phyloP scores from a whole-genome alignment of 2,113 vertebrate species.

The Helogale parvula region DNA sequence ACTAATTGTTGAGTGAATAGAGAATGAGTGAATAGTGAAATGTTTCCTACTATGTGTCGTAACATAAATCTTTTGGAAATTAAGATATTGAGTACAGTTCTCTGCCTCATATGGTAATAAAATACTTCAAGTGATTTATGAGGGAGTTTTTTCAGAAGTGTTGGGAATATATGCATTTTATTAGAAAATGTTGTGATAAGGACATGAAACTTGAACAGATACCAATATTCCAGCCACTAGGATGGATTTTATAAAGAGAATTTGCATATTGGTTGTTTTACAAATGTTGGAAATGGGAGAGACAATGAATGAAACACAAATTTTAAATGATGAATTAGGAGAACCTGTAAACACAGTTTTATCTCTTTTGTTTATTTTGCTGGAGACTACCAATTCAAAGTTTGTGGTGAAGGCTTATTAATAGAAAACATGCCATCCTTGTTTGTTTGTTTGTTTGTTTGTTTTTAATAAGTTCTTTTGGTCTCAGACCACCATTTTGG shows the following conservation, averaged over 20 bases:
- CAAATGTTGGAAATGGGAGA: conserved; percentile 21
- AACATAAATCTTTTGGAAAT: not conserved
- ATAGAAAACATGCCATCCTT: not conserved
- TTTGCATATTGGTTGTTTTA: not conserved
- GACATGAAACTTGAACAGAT: not conserved
- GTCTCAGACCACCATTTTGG: not conserved
- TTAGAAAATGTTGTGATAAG: not conserved
- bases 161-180: not conserved
- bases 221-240: not conserved
- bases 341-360: not conserved
- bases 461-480: not conserved
- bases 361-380: not conserved
- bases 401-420: not conserved
- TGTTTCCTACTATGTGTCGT: not conserved
- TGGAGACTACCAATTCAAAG: not conserved
- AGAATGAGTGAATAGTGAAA: not conserved
- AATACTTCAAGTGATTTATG: not conserved
- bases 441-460: not conserved
- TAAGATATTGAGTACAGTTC: not conserved
- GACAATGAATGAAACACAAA: not conserved
- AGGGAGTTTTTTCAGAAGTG: not conserved
- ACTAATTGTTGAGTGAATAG: not conserved
- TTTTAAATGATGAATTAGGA: not conserved
- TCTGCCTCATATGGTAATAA: not conserved
- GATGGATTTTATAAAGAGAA: not conserved